Evolutionary conservation across 1,140 invertebrate genomes (phyloP).

Genomic region (Wiebesia pumilae): DNA sequence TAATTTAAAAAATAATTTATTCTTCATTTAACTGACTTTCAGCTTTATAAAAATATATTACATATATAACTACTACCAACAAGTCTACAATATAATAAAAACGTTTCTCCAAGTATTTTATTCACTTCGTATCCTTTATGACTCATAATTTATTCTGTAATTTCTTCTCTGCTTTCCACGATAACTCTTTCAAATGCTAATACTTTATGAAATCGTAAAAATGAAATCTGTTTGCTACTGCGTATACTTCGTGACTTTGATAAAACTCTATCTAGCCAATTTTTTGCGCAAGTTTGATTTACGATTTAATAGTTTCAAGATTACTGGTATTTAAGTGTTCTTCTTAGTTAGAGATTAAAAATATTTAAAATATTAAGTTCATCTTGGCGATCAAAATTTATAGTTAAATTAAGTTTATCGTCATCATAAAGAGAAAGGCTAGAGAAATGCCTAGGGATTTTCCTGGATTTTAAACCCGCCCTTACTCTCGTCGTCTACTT

Average conservation of each 20-base stretch:
- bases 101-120: conserved; percentile 9
- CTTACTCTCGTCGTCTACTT: no score
- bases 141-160: conserved; percentile 20
- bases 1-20: not conserved
- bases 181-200: conserved; percentile 28
- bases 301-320: conserved; percentile 15
- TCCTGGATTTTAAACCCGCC: no score
- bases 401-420: not conserved
- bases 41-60: conserved; percentile 4
- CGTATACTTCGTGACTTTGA: not conserved
- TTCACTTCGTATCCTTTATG: conserved; percentile 29
- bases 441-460: no score
- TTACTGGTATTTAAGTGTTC: conserved; percentile 12
- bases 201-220: conserved; percentile 33
- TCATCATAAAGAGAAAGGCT: no score
- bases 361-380: conserved; percentile 7
- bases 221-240: conserved; percentile 4
- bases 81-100: conserved; percentile 8
- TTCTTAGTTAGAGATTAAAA: conserved; percentile 11
- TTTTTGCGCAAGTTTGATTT: not conserved
- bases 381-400: not conserved
- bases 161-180: not conserved
- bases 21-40: not conserved
- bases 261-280: conserved; percentile 16
- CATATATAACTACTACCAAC: not conserved